Evolutionary conservation across 2,888 invertebrate species (phyloP), one percentile per base, ranked within the genome.

Genomic region (Gerris lacustris): DNA sequence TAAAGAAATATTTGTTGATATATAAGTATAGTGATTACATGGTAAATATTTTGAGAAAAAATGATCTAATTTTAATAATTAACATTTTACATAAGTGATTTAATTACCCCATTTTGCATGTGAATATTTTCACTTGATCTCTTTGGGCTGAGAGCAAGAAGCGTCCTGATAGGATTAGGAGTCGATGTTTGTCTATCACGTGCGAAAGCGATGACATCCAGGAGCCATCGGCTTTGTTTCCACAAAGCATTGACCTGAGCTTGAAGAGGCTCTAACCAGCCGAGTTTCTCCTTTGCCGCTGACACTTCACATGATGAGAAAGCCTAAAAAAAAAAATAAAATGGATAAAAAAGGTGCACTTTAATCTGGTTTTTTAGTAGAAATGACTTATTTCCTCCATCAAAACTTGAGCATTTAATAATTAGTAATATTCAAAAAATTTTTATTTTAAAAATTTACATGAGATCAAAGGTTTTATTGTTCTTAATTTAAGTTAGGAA

Each of bases 161-260:
- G 76, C 71, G 80, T 78, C 71, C 79, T 79, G 76, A 83, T 80
- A 64, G 73, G 73, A 43, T 72, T 75, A 4, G 77, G 76, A 6
- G 76, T 74, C 55, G 75, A 74, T n/a, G 78, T 77, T 31, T 83
- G 82, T 63, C 90, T 87, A 78, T 97, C 97, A 73, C 98, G 86
- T 0, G 97, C 96, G 79, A 94, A 94, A 0, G 92, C 89, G 70
- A 98, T 94, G 6, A 96, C 89, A 79, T 97, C 96, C 87, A 96
- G 92, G 31, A 98, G 85, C 98, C 98, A 99, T 18, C 99, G 87
- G 66, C 94, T 90, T 31, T 90, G 89, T 78, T 94, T 94, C 98
- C 98, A 98, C 5, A 94, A 88, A 0, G 86, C 82, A 78, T 97
- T 97, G 67, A 97, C 83, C 77, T 88, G 91, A 47, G 87, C 83